These are phyloP conservation scores for Manis crassicaudata DNA, from an alignment of 2,797 vertebrate species.

Conservation along the genomic window DNA sequence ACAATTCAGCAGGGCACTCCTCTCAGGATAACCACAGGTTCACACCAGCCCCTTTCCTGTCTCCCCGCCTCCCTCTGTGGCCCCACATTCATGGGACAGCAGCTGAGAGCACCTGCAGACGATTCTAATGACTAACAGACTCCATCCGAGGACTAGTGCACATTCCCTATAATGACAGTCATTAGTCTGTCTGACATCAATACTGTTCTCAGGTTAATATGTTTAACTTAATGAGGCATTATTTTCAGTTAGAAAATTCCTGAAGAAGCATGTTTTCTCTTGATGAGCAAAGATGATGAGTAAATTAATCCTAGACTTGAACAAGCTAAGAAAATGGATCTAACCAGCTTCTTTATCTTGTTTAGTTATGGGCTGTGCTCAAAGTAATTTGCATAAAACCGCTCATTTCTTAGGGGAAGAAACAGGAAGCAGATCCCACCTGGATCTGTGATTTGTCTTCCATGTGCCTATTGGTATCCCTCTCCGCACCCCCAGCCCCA, in stretches of 20 bases:
- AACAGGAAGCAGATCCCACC: constrained; percentile 23
- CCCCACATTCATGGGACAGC: neutral
- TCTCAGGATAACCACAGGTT: neutral
- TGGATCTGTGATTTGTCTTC: neutral
- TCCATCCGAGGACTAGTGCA: neutral
- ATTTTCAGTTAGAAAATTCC: constrained; percentile 81
- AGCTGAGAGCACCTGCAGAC: rapidly evolving
- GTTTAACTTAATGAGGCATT: constrained; percentile 84
- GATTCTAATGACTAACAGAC: neutral
- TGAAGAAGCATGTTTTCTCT: constrained; percentile 81
- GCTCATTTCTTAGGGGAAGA: constrained; percentile 61
- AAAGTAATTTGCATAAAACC: constrained; percentile 73
- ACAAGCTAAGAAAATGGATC: constrained; percentile 80
- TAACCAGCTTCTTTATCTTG: constrained; percentile 63
- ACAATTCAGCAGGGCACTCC: neutral
- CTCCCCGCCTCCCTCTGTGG: neutral
- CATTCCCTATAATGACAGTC: constrained; percentile 57
- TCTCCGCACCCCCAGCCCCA: neutral
- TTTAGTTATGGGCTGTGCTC: constrained; percentile 65
- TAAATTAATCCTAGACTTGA: constrained; percentile 83
- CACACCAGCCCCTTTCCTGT: neutral
- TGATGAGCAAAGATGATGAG: constrained; percentile 68
- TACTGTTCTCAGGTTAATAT: constrained; percentile 80
- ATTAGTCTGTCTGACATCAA: constrained; percentile 80
- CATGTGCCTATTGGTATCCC: neutral